Percentiles rank a stretch among this genome's conserved stretches.
These are phyloP conservation scores for Gorilla gorilla DNA, from an alignment of 2,113 vertebrate species.

Conservation along the genomic window DNA sequence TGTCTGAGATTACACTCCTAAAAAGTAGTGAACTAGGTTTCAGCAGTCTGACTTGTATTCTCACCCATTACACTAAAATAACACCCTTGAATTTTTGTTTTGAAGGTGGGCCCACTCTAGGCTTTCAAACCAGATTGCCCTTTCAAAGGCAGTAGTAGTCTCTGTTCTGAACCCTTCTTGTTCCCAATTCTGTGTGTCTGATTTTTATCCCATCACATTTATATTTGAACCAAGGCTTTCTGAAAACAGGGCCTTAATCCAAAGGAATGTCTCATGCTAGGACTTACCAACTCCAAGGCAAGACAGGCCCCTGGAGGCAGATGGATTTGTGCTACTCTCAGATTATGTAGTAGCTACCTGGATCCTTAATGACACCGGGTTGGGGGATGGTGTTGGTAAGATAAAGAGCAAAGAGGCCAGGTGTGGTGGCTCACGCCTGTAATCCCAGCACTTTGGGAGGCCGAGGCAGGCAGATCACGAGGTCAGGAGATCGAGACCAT, in stretches of 20 bases:
- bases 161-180: slow-evolving; percentile 7
- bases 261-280: background rate
- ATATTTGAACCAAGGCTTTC: slow-evolving; percentile 55
- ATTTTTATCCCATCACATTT: slow-evolving; percentile 28
- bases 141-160: slow-evolving; percentile 18
- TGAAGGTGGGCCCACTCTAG: background rate
- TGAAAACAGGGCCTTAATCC: slow-evolving; percentile 23
- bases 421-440: too few relatives aligned
- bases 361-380: background rate
- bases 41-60: background rate
- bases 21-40: slow-evolving; percentile 32
- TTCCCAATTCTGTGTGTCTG: background rate
- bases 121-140: background rate
- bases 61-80: background rate
- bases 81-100: slow-evolving; percentile 31
- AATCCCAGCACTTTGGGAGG: too few relatives aligned
- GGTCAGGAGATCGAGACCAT: too few relatives aligned
- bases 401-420: background rate
- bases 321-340: background rate
- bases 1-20: slow-evolving; percentile 2
- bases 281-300: background rate
- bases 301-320: background rate
- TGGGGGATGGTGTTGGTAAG: background rate
- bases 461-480: too few relatives aligned
- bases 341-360: background rate